Base-by-base conservation (phyloP, 1,140 invertebrate genomes). In the Drosophila orena region DNA sequence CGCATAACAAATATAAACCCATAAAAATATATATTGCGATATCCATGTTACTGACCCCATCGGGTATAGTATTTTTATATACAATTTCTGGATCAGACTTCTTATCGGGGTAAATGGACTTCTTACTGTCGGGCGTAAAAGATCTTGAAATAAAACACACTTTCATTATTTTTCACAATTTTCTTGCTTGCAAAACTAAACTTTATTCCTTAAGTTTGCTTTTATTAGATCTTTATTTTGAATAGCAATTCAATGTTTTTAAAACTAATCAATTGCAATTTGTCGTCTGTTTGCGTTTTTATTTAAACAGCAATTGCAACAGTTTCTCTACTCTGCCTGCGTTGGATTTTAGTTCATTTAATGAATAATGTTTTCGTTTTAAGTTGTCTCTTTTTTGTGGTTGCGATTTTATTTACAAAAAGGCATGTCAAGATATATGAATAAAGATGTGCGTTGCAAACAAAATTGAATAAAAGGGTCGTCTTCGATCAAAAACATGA, bases 331-430 rank as follows among this genome's bases (percentile, higher is more conserved):
- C 50, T 62, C 69, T 17, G 68, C 68, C 79, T 71, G 61, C 65
- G 52, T 56, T 62, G 55, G 70, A 52, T 78, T 85, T 90, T 85
- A 72, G 64, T 90, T 90, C 81, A 85, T 90, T 90, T 74, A 42
- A 90, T 90, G 81, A 86, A 81, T 90, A 66, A 64, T 70, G 64
- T 81, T 78, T 77, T 61, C 30, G 65, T 70, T 79, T 58, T 76
- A 79, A 56, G 72, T 47, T 60, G 27, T 47, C 34, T 68, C 72
- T 65, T 59, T 65, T 84, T 12, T 38, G 42, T 59, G 73, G 38
- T 53, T 84, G 65, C 60, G 77, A 77, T 79, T 76, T 83, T 89
- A 88, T 89, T 89, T 89, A 89, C 84, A 89, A 79, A 88, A 89
- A 86, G 75, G 58, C 77, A 50, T 84, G 55, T 74, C 70, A 14